phyloP scores from a whole-genome alignment of 2,797 vertebrate genomes.

The Tokudaia muenninki region DNA sequence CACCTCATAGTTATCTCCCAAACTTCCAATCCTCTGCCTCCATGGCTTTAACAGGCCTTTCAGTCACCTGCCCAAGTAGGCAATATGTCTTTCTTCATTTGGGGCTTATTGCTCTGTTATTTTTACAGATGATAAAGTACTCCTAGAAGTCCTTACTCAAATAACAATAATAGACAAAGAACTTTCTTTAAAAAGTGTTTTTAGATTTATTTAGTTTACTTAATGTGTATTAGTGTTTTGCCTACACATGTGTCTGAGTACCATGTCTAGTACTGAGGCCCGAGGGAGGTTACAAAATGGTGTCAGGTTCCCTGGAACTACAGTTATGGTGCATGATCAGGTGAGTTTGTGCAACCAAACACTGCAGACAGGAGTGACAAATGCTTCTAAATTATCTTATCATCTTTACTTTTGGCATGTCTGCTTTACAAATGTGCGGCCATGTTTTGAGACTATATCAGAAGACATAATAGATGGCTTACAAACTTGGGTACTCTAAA shows the following conservation, averaged over 20 bases:
- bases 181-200: not conserved
- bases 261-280: not conserved
- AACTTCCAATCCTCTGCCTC: not conserved
- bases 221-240: not conserved
- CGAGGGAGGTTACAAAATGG: not conserved
- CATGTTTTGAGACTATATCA: not conserved
- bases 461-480: not conserved
- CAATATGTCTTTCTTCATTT: not conserved
- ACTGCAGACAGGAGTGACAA: no score
- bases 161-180: not conserved
- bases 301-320: not conserved
- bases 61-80: rapidly evolving
- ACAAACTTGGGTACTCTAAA: not conserved
- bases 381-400: not conserved
- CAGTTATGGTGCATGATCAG: no score
- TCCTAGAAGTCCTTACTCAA: not conserved
- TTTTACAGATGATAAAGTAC: not conserved
- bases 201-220: not conserved
- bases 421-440: not conserved
- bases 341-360: not conserved
- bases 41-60: not conserved
- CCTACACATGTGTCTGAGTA: no score
- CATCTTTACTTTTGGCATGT: not conserved
- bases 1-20: not conserved
- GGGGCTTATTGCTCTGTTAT: not conserved